Conservation (phyloP, 2,888 invertebrate genomes). For the Laothoe populi region DNA sequence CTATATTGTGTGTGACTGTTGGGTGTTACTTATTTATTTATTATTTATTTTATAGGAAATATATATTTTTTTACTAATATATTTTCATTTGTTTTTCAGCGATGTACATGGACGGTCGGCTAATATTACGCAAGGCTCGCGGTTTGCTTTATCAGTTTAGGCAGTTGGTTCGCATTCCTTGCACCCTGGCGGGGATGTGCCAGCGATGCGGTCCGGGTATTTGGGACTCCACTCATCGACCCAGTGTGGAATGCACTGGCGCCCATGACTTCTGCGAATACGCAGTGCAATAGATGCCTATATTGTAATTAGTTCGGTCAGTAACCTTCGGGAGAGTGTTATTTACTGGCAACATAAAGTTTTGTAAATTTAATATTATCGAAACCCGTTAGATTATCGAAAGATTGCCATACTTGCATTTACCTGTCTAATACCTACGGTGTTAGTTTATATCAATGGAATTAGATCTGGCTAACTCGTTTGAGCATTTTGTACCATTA, state of each 20-base stretch:
- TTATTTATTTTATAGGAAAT: no score
- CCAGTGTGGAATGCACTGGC: slow-evolving; percentile 92
- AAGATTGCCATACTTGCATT: slow-evolving; percentile 8
- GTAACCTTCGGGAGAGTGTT: background rate
- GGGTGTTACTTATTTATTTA: no score
- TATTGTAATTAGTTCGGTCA: background rate
- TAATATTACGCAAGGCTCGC: slow-evolving; percentile 95
- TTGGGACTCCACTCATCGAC: slow-evolving; percentile 97
- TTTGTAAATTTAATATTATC: slow-evolving; percentile 9
- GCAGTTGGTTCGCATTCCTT: slow-evolving; percentile 94
- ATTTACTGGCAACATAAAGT: background rate
- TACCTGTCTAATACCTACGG: background rate
- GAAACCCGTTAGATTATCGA: slow-evolving; percentile 9
- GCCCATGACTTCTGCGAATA: slow-evolving; percentile 86
- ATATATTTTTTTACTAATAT: no score
- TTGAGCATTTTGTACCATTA: background rate
- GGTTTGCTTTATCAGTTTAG: slow-evolving; percentile 96
- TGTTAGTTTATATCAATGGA: background rate
- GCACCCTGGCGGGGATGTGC: slow-evolving; percentile 94
- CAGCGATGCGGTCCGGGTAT: slow-evolving; percentile 96
- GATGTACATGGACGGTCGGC: slow-evolving; percentile 98
- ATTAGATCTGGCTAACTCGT: background rate
- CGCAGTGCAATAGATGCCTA: slow-evolving; percentile 60
- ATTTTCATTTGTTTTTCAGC: slow-evolving; percentile 78
- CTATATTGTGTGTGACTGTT: no score